Conservation (phyloP, 2,797 vertebrate species). For the Dallia pectoralis region DNA sequence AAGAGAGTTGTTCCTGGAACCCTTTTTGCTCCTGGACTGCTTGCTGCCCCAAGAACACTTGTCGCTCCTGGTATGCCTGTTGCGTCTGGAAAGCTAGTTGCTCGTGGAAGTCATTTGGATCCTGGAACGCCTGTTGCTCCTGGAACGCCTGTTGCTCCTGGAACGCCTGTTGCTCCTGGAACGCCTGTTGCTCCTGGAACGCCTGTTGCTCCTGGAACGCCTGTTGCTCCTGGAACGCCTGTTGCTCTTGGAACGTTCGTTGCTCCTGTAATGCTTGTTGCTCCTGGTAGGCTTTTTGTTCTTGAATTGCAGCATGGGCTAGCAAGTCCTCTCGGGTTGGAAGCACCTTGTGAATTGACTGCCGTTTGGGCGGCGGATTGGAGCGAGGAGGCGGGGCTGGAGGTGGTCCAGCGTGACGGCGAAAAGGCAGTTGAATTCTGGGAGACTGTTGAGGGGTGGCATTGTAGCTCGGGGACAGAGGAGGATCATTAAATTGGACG, state of each 20-base stretch:
- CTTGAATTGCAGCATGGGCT: conserved; percentile 65
- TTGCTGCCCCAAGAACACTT: conserved; percentile 27
- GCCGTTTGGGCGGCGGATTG: conserved; percentile 75
- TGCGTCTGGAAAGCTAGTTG: conserved; percentile 48
- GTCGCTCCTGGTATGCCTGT: conserved; percentile 66
- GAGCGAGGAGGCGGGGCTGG: conserved; percentile 75
- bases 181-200: conserved; percentile 52
- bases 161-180: conserved; percentile 44
- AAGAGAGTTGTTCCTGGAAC: conserved; percentile 4
- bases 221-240: conserved; percentile 65
- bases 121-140: conserved; percentile 30
- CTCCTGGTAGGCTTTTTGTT: conserved; percentile 66
- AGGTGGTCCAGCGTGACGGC: conserved; percentile 76
- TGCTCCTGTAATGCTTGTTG: conserved; percentile 43
- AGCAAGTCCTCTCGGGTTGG: conserved; percentile 72
- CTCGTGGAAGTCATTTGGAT: conserved; percentile 36
- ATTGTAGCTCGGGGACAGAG: conserved; percentile 31
- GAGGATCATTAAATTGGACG: conserved; percentile 80
- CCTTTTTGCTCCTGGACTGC: conserved; percentile 52
- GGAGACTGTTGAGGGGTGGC: conserved; percentile 71
- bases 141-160: conserved; percentile 48
- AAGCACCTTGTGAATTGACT: conserved; percentile 76
- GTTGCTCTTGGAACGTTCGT: conserved; percentile 44
- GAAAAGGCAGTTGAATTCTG: conserved; percentile 68
- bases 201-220: conserved; percentile 64